These are phyloP conservation scores for Drosophila guanche DNA, from an alignment of 1,140 invertebrate species.

Conservation along the genomic window DNA sequence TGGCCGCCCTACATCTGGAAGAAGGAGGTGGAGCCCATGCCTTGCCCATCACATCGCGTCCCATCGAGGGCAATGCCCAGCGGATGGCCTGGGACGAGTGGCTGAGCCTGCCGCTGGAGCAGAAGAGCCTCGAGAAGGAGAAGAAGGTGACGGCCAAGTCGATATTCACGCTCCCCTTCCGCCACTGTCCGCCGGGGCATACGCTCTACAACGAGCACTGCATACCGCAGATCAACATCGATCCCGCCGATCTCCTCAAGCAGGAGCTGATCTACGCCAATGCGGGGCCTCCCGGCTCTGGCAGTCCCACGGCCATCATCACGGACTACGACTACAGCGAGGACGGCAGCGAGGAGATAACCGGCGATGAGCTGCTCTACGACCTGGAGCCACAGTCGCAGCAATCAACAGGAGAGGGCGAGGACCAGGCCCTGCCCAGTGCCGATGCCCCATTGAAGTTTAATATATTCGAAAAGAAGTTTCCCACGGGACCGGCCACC, in stretches of 20 bases:
- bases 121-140: slow-evolving; percentile 65
- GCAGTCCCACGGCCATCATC: slow-evolving; percentile 13
- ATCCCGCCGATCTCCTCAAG: slow-evolving; percentile 57
- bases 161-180: slow-evolving; percentile 75
- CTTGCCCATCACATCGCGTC: slow-evolving; percentile 78
- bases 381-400: slow-evolving; percentile 20
- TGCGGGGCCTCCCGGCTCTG: background rate
- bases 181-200: slow-evolving; percentile 64
- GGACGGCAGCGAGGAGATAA: slow-evolving; percentile 14
- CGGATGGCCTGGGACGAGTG: slow-evolving; percentile 79
- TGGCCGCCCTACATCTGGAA: no score
- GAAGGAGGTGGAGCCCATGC: slow-evolving; percentile 4
- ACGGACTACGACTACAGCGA: slow-evolving; percentile 59
- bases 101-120: slow-evolving; percentile 65
- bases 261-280: slow-evolving; percentile 51
- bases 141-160: slow-evolving; percentile 82
- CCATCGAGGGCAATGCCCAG: slow-evolving; percentile 78
- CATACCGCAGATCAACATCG: slow-evolving; percentile 69
- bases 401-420: slow-evolving; percentile 1
- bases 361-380: slow-evolving; percentile 39
- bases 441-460: slow-evolving; percentile 80
- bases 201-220: slow-evolving; percentile 67
- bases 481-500: slow-evolving; percentile 53
- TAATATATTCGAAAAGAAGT: slow-evolving; percentile 78
- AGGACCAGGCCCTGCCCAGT: slow-evolving; percentile 68